Conservation (phyloP, 1,140 invertebrate species). For the Pectinophora gossypiella region DNA sequence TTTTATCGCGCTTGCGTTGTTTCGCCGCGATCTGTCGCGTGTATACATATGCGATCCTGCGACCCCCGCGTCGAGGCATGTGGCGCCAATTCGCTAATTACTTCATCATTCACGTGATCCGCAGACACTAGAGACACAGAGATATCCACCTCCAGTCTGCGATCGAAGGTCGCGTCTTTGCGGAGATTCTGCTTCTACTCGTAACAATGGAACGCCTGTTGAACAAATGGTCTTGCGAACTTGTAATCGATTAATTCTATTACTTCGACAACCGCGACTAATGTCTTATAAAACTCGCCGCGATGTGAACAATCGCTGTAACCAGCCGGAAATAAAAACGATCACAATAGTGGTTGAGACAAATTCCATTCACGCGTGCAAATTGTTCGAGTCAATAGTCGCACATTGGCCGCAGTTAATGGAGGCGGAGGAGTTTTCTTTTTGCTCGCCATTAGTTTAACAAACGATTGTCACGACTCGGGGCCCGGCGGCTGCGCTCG, state of each 20-base stretch:
- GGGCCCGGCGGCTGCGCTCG: slow-evolving; percentile 19
- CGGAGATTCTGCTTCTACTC: neutral
- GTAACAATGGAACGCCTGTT: neutral
- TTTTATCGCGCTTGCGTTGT: too few species aligned
- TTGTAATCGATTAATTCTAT: too few species aligned
- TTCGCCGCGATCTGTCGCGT: slow-evolving; percentile 46
- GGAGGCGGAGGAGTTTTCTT: slow-evolving; percentile 46
- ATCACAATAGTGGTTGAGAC: slow-evolving; percentile 36
- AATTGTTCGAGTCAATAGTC: slow-evolving; percentile 54
- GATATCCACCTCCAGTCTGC: too few species aligned
- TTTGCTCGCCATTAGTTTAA: slow-evolving; percentile 61
- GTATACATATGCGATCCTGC: slow-evolving; percentile 47
- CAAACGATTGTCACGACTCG: slow-evolving; percentile 63
- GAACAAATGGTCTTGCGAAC: too few species aligned
- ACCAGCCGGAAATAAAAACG: slow-evolving; percentile 39
- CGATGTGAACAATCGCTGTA: slow-evolving; percentile 2
- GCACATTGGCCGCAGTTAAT: slow-evolving; percentile 29
- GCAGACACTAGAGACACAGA: too few species aligned
- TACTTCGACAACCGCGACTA: too few species aligned
- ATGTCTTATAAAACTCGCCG: neutral
- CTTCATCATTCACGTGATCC: slow-evolving; percentile 39
- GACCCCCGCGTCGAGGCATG: slow-evolving; percentile 55
- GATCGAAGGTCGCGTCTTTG: too few species aligned
- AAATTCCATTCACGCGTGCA: slow-evolving; percentile 49
- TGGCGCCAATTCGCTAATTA: slow-evolving; percentile 64